These are phyloP conservation scores for Rhincodon typus DNA, from an alignment of 2,797 vertebrate species.

Conservation along the genomic window DNA sequence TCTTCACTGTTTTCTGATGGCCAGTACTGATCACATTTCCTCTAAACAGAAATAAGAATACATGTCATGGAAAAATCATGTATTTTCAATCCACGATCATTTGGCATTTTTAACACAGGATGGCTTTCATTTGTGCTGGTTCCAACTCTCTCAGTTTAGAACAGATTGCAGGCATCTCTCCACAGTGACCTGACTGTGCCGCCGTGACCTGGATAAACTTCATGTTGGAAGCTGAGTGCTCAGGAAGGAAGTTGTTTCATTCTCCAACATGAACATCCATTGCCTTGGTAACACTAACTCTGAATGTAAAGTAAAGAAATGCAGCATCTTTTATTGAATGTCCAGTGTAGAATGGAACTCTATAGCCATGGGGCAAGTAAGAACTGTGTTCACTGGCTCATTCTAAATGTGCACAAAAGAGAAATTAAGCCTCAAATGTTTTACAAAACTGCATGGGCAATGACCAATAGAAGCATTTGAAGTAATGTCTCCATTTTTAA, in stretches of 20 bases:
- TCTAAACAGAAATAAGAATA: conserved; percentile 56
- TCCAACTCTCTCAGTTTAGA: not conserved
- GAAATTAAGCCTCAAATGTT: not conserved
- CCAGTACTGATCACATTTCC: conserved; percentile 98
- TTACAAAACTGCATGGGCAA: not conserved
- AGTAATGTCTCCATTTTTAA: not conserved
- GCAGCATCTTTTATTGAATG: not conserved
- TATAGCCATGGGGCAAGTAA: not conserved
- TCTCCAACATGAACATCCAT: not conserved
- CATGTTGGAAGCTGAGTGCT: not conserved
- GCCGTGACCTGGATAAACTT: not conserved
- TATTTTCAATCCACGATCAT: not conserved
- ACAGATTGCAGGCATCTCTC: not conserved
- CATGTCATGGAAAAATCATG: not conserved
- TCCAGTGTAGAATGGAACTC: not conserved
- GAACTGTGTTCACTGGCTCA: not conserved
- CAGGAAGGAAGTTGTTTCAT: not conserved
- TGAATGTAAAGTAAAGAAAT: not conserved
- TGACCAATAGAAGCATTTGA: not conserved
- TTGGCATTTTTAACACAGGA: not conserved
- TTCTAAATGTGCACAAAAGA: not conserved
- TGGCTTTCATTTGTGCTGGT: not conserved
- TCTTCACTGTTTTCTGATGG: conserved; percentile 83
- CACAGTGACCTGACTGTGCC: not conserved
- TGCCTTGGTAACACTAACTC: not conserved